Evolutionary conservation across 2,113 vertebrate species (phyloP).

Genomic region (Jaculus jaculus): DNA sequence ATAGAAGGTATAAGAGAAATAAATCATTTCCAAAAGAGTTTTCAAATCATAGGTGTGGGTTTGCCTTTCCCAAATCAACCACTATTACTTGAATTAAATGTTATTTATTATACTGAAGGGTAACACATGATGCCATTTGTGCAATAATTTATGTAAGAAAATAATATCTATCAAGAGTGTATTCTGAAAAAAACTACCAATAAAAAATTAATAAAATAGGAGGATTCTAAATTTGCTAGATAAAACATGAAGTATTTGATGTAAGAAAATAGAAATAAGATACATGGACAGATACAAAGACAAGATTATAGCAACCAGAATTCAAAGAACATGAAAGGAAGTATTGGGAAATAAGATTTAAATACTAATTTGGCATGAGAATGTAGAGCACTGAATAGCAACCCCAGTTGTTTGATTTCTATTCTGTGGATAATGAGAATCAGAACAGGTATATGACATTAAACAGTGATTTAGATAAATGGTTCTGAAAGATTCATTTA

Average conservation of each 20-base stretch:
- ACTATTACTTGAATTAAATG: too few relatives aligned
- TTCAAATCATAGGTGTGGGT: too few relatives aligned
- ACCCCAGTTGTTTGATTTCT: background rate
- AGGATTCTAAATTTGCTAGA: background rate
- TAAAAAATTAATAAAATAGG: background rate
- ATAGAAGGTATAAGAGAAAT: too few relatives aligned
- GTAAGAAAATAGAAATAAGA: conserved; percentile 1
- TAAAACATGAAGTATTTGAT: background rate
- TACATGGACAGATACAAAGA: background rate
- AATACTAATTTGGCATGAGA: background rate
- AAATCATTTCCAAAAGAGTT: too few relatives aligned
- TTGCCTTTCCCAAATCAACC: too few relatives aligned
- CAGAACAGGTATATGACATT: background rate
- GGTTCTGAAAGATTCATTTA: background rate
- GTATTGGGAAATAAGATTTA: background rate
- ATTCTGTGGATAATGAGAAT: background rate
- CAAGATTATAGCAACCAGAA: background rate
- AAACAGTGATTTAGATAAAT: background rate
- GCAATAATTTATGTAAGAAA: too few relatives aligned
- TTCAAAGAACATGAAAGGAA: background rate
- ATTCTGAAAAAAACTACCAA: too few relatives aligned
- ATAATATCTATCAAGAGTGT: too few relatives aligned
- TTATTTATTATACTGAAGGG: too few relatives aligned
- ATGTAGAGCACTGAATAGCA: background rate
- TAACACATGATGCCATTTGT: too few relatives aligned